phyloP scores from a whole-genome alignment of 2,113 vertebrate genomes.

The Clarias magur region DNA sequence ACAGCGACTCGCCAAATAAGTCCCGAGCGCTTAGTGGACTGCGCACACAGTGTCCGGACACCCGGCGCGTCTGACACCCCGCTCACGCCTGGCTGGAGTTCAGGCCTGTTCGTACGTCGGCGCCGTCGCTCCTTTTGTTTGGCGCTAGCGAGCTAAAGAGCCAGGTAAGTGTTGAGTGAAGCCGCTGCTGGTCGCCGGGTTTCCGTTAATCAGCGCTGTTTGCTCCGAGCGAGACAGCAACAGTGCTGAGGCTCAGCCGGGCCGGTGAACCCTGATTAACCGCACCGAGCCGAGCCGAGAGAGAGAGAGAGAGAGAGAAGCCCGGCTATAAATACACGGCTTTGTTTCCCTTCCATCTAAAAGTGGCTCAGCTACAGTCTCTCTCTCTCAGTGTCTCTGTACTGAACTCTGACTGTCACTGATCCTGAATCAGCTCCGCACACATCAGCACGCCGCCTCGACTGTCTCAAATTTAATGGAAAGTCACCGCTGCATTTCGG shows the following conservation, averaged over 20 bases:
- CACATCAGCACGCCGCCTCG: too few relatives aligned
- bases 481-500: constrained; percentile 2
- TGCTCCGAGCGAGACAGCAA: neutral
- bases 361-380: constrained; percentile 52
- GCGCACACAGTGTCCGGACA: neutral
- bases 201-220: neutral
- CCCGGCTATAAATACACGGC: constrained; percentile 32
- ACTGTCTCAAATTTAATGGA: constrained; percentile 15
- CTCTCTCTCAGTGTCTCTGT: constrained; percentile 52
- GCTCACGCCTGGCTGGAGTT: neutral
- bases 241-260: too few relatives aligned
- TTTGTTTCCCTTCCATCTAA: constrained; percentile 41
- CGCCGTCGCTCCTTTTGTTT: neutral
- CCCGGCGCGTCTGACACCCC: too few relatives aligned
- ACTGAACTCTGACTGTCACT: neutral
- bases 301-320: too few relatives aligned
- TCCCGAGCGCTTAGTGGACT: neutral
- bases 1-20: constrained; percentile 11
- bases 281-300: too few relatives aligned
- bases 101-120: neutral
- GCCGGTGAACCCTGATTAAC: too few relatives aligned
- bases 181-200: constrained; percentile 3
- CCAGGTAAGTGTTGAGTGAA: neutral
- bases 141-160: neutral
- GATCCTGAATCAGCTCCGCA: too few relatives aligned